These are phyloP conservation scores for Rhinoraja longicauda DNA, from an alignment of 2,797 vertebrate genomes.

Conservation along the genomic window DNA sequence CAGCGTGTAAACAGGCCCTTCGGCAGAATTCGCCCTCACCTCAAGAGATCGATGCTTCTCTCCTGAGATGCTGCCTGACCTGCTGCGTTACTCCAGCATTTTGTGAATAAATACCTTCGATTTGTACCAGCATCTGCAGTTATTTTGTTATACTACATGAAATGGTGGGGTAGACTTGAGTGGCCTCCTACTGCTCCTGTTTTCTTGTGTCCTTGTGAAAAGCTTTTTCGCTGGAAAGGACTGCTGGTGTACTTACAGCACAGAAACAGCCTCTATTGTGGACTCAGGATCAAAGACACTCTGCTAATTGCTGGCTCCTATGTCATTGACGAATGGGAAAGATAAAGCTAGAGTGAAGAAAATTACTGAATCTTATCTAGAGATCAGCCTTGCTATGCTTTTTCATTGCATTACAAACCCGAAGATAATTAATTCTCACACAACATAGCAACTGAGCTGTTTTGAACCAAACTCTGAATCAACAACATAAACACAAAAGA, in stretches of 20 bases:
- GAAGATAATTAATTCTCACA: slow-evolving; percentile 3
- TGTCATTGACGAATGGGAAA: neutral
- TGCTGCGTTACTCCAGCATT: no score
- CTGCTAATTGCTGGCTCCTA: neutral
- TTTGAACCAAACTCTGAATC: slow-evolving; percentile 1
- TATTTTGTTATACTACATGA: no score
- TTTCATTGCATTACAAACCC: neutral
- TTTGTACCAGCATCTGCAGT: no score
- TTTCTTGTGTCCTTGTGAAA: neutral
- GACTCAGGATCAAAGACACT: neutral
- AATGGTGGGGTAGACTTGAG: no score
- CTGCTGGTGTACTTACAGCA: neutral
- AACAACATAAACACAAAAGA: neutral
- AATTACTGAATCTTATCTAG: neutral
- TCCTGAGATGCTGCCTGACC: no score
- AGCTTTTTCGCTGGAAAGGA: neutral
- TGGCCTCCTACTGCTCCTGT: no score
- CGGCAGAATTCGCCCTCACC: no score
- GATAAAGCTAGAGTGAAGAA: neutral
- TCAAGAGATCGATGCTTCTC: no score
- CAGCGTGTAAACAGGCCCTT: no score
- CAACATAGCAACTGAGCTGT: neutral
- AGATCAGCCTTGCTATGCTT: neutral
- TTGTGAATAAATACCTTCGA: no score
- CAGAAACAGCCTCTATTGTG: neutral